phyloP scores from a whole-genome alignment of 2,797 vertebrate species.

The Hippocampus kuda region DNA sequence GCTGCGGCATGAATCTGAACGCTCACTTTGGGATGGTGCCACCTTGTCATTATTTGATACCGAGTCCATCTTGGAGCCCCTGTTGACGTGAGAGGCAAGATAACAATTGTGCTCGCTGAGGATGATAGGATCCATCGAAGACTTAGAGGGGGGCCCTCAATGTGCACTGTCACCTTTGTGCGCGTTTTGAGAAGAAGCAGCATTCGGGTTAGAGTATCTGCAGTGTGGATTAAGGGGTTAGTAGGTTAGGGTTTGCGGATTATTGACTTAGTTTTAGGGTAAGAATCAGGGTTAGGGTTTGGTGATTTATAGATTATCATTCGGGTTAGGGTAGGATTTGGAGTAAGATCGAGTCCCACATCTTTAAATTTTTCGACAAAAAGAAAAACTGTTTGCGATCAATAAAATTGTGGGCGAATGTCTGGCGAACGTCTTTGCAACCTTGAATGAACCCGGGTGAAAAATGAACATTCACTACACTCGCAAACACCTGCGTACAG shows the following conservation, averaged over 20 bases:
- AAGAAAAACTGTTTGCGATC: no score
- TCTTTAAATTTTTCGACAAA: no score
- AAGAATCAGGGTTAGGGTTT: no score
- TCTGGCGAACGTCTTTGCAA: no score
- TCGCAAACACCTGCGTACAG: no score
- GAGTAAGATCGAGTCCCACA: no score
- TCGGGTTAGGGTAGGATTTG: no score
- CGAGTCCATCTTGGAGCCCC: conserved; percentile 32
- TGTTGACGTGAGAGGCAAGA: conserved; percentile 41
- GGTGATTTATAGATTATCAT: no score
- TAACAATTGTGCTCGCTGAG: not conserved
- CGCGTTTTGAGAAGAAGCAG: conserved; percentile 8
- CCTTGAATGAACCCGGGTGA: no score
- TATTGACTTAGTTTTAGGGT: no score
- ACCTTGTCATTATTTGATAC: conserved; percentile 31
- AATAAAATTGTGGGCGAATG: no score
- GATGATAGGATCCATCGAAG: conserved; percentile 34
- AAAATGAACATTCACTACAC: no score
- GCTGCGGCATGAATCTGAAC: conserved; percentile 18
- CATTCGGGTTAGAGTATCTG: not conserved
- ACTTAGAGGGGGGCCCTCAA: conserved; percentile 31
- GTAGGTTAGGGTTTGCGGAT: conserved; percentile 23
- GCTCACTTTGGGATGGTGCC: conserved; percentile 14
- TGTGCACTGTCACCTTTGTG: conserved; percentile 6
- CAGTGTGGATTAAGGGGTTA: not conserved